These are phyloP conservation scores for Excalfactoria chinensis DNA, from an alignment of 2,113 vertebrate genomes.

Conservation along the genomic window DNA sequence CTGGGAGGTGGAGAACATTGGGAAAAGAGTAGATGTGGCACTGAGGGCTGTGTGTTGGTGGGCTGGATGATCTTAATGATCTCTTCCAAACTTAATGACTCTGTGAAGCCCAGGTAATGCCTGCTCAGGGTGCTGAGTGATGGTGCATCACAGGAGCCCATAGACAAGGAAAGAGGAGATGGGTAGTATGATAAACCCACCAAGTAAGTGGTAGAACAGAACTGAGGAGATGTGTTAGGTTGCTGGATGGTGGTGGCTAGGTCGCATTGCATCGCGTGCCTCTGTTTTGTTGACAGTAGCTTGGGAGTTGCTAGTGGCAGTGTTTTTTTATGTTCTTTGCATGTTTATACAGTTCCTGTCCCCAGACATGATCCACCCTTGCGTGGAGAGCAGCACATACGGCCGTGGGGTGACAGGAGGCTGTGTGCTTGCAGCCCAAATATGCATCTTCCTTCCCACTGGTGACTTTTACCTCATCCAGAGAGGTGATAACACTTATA, in stretches of 20 bases:
- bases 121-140: not conserved
- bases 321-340: not conserved
- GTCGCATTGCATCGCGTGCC: not conserved
- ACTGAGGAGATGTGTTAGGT: not conserved
- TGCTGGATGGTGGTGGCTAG: not conserved
- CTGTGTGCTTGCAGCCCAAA: not conserved
- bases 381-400: rapidly evolving
- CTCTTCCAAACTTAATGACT: no score
- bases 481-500: slow-evolving; percentile 42
- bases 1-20: not conserved
- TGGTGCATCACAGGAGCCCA: not conserved
- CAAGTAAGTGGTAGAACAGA: not conserved
- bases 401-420: not conserved
- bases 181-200: not conserved
- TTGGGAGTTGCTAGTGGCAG: not conserved
- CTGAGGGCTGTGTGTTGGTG: no score
- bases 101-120: not conserved
- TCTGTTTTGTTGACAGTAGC: not conserved
- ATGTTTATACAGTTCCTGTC: not conserved
- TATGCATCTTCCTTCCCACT: not conserved
- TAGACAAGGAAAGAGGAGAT: not conserved
- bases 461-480: not conserved
- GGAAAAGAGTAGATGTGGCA: not conserved
- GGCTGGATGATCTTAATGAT: no score
- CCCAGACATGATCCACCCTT: not conserved